Evolutionary conservation across 2,888 invertebrate species (phyloP), one percentile per base, ranked within the genome.

Genomic region (Metalampra italica): DNA sequence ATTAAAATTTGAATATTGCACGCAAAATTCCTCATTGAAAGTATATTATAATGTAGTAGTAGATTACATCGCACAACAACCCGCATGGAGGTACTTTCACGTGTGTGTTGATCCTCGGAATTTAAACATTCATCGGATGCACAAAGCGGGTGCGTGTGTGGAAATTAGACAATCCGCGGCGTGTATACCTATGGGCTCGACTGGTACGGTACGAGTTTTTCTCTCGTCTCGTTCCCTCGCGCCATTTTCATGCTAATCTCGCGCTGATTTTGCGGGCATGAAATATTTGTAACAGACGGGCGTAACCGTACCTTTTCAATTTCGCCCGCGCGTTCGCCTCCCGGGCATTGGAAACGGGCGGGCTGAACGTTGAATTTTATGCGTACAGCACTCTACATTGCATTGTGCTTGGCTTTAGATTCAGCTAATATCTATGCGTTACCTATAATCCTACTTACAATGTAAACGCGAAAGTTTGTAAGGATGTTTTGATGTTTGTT

Each of bases 231-330:
- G 75, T 74, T 77, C 71, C 66, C 76, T 69, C 72, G 64, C 71
- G 56, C 78, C 77, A 78, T 84, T 84, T 80, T 79, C 77, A 81
- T 82, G 80, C 75, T 82, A 82, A 83, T 83, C 77, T 78, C 69
- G 68, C 71, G 75, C 78, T 80, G 82, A 82, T 82, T 82, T 78
- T 64, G 68, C 61, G 69, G 68, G 69, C 74, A 75, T 80, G 75
- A 80, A 82, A 82, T 82, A 80, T 82, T 80, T 80, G 76, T 75
- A 71, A 67, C 73, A 75, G 67, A 66, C 66, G 57, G 68, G 66
- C 57, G 59, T 56, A 62, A 61, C 57, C 60, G 68, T 68, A 75
- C 78, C 76, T 79, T 82, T 84, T 82, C 82, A 80, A 81, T 86
- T 81, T 77, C 59, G 64, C 64, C 53, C 59, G 56, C 59, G 56